A percentile compares a stretch with the other conserved stretches of the same genome.
Conservation (phyloP, 2,888 invertebrate species). For the Platypus cylindrus region DNA sequence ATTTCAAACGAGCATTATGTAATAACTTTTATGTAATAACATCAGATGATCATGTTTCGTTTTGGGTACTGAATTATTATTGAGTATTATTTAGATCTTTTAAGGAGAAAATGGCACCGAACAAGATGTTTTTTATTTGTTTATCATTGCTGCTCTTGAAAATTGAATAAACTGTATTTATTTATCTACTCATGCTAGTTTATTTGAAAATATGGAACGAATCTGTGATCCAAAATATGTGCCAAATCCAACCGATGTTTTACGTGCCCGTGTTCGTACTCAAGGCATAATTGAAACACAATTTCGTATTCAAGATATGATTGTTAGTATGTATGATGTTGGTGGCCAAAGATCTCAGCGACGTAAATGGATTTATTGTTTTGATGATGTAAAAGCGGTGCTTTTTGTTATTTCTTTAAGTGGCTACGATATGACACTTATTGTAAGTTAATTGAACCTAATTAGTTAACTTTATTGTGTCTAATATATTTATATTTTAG, state of each 20-base stretch:
- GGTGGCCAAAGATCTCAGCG: conserved; percentile 53
- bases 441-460: conserved; percentile 27
- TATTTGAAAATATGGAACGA: conserved; percentile 54
- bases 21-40: too few species aligned
- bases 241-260: conserved; percentile 50
- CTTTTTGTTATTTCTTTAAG: conserved; percentile 52
- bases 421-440: conserved; percentile 52
- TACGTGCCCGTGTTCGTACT: conserved; percentile 50
- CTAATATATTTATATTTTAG: conserved; percentile 21
- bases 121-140: too few species aligned
- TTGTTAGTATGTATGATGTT: conserved; percentile 51
- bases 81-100: too few species aligned
- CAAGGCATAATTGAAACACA: conserved; percentile 54
- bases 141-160: conserved; percentile 3
- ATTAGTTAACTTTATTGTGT: not conserved
- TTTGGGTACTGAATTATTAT: too few species aligned
- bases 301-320: conserved; percentile 46
- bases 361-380: conserved; percentile 55
- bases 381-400: conserved; percentile 51
- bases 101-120: too few species aligned
- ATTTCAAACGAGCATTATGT: too few species aligned
- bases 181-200: conserved; percentile 29
- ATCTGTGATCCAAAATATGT: conserved; percentile 49
- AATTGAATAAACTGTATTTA: conserved; percentile 1
- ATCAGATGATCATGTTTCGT: too few species aligned